phyloP scores from a whole-genome alignment of 2,888 invertebrate genomes.

The Bursaphelenchus okinawaensis region DNA sequence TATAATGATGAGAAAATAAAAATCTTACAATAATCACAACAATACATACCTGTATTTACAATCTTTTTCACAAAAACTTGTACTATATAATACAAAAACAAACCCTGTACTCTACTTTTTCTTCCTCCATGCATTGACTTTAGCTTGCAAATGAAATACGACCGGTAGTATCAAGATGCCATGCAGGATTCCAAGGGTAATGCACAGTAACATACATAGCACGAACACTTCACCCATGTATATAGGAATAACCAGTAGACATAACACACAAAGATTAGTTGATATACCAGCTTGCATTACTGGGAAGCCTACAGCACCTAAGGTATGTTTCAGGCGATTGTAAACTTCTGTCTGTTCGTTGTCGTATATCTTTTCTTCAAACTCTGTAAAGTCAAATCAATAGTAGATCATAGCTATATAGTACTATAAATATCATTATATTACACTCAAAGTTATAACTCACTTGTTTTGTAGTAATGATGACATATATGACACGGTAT shows the following conservation, averaged over 20 bases:
- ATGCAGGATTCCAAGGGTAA: conserved; percentile 35
- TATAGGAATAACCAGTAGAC: conserved; percentile 33
- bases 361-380: background rate
- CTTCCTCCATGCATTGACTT: background rate
- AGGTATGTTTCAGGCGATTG: conserved; percentile 16
- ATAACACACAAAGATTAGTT: conserved; percentile 38
- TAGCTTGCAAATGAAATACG: conserved; percentile 16
- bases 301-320: conserved; percentile 37
- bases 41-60: no score
- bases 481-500: conserved; percentile 50
- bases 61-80: no score
- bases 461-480: conserved; percentile 44
- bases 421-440: no score
- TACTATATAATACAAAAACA: no score
- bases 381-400: background rate
- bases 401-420: no score
- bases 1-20: no score
- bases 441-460: no score
- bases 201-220: conserved; percentile 32
- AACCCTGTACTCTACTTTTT: no score
- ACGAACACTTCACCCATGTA: conserved; percentile 36
- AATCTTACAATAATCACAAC: no score
- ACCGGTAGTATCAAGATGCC: conserved; percentile 36
- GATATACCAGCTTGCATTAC: conserved; percentile 43
- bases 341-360: conserved; percentile 1